A percentile compares a stretch with the other conserved stretches of the same genome.
These are phyloP conservation scores for Scaptomyza cyrtandrae DNA, from an alignment of 2,888 invertebrate species.

Conservation along the genomic window DNA sequence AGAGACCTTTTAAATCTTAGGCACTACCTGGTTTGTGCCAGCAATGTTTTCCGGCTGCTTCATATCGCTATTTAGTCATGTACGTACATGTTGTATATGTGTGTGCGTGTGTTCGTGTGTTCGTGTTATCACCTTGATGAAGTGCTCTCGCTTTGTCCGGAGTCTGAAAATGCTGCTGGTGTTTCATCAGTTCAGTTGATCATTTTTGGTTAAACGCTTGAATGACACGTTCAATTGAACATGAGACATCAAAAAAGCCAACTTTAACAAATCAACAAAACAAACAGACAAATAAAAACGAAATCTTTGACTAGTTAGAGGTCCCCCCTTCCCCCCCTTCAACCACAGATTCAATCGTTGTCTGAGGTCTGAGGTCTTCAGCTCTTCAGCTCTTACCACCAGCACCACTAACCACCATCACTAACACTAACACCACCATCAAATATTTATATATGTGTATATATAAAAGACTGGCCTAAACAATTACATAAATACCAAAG, in stretches of 20 bases:
- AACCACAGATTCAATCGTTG: conserved; percentile 11
- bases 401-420: conserved; percentile 3
- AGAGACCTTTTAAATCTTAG: neutral
- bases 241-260: conserved; percentile 46
- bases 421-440: neutral
- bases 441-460: neutral
- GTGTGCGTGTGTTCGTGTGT: neutral
- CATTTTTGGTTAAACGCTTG: conserved; percentile 48
- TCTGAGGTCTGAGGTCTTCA: conserved; percentile 26
- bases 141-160: too few species aligned
- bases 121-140: conserved; percentile 30
- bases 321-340: too few species aligned
- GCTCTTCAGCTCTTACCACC: conserved; percentile 28
- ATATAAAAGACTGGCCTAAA: conserved; percentile 39
- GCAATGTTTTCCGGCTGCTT: conserved; percentile 19
- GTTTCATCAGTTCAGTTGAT: conserved; percentile 43
- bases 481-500: conserved; percentile 57
- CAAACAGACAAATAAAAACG: conserved; percentile 45
- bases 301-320: conserved; percentile 49
- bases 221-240: conserved; percentile 78
- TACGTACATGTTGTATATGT: conserved; percentile 19
- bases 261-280: neutral
- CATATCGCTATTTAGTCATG: conserved; percentile 24
- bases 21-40: conserved; percentile 19
- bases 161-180: neutral